These are phyloP conservation scores for Xiphophorus couchianus DNA, from an alignment of 2,113 vertebrate genomes.

Conservation along the genomic window DNA sequence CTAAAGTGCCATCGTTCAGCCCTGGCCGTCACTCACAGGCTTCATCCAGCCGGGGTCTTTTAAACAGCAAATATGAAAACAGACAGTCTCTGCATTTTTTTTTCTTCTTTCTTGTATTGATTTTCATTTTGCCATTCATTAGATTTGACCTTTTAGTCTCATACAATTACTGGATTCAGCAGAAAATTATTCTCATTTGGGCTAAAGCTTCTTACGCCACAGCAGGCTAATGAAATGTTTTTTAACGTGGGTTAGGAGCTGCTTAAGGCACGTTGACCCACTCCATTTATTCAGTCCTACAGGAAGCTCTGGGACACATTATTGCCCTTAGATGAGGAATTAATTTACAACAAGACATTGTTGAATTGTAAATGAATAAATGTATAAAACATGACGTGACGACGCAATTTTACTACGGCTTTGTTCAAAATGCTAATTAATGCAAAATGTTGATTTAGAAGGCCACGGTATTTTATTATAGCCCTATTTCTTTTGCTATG, in stretches of 20 bases:
- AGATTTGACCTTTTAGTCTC: constrained; percentile 51
- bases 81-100: constrained; percentile 29
- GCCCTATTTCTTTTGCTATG: too few relatives aligned
- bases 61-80: constrained; percentile 34
- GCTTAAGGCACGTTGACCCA: constrained; percentile 64
- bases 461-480: neutral
- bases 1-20: constrained; percentile 37
- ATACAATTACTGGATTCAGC: constrained; percentile 46
- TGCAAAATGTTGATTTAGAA: neutral
- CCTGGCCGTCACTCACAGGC: constrained; percentile 8
- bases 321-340: constrained; percentile 60
- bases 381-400: constrained; percentile 33
- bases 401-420: constrained; percentile 27
- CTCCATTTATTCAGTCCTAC: constrained; percentile 53
- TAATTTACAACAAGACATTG: constrained; percentile 59
- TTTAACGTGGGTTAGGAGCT: constrained; percentile 55
- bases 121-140: constrained; percentile 57
- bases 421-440: constrained; percentile 25
- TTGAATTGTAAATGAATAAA: constrained; percentile 59
- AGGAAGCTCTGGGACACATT: constrained; percentile 48
- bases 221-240: constrained; percentile 54
- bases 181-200: constrained; percentile 51
- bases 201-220: constrained; percentile 23
- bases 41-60: constrained; percentile 18
- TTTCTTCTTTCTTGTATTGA: constrained; percentile 32